These are phyloP conservation scores for Herpailurus yagouaroundi DNA, from an alignment of 2,113 vertebrate genomes.

Conservation along the genomic window DNA sequence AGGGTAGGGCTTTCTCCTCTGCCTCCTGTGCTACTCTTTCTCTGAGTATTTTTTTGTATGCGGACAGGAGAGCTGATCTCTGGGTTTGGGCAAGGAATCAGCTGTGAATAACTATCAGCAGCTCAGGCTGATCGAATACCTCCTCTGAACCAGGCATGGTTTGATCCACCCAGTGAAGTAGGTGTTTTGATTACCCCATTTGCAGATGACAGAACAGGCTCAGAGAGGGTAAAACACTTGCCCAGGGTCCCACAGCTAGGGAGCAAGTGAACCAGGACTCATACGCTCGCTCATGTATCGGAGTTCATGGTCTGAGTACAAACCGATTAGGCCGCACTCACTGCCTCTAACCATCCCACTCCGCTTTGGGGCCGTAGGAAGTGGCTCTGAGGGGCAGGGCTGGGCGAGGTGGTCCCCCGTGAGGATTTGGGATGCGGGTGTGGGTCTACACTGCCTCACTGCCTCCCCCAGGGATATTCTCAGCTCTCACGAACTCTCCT, in stretches of 20 bases:
- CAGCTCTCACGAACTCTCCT: constrained; percentile 20
- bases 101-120: neutral
- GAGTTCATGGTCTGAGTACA: neutral
- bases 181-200: neutral
- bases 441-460: neutral
- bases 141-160: neutral
- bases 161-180: neutral
- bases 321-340: neutral
- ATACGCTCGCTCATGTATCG: fast-evolving
- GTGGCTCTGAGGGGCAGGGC: neutral
- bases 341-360: neutral
- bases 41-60: neutral
- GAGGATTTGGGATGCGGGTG: neutral
- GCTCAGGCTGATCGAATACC: neutral
- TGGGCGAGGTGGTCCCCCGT: neutral
- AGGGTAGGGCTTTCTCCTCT: neutral
- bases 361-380: neutral
- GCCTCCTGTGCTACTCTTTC: neutral
- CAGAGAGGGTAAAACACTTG: neutral
- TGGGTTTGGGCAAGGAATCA: neutral
- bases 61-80: neutral
- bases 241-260: neutral
- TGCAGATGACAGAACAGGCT: neutral
- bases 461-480: neutral
- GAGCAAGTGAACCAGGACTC: neutral